Evolutionary conservation across 2,113 vertebrate genomes (phyloP), one percentile per base, ranked within the genome.

Genomic region (Oostethus manadensis): DNA sequence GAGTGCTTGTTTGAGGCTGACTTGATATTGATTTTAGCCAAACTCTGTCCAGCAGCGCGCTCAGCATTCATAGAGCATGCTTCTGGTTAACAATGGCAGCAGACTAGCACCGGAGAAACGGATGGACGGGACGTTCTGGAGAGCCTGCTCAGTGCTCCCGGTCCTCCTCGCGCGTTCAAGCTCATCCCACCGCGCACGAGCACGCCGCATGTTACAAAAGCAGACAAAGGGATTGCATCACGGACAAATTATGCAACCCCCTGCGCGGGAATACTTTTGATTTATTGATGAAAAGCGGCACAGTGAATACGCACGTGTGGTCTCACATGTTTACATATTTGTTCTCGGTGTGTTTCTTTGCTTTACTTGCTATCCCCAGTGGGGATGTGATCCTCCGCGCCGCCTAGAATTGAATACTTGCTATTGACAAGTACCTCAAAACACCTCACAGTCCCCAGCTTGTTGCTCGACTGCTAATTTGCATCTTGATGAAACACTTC

Each of bases 201-300:
- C 70, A 20, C 49, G 54, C 51, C 6, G 48, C 60, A 15, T 56
- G 68, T 87, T 88, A 79, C 86, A 84, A 65, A 73, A 70, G 29
- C 73, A 70, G 70, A 82, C 80, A 86, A 86, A 87, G 78, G 55
- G 35, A 64, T 88, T 88, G 82, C 86, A 83, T 87, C 85, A 88
- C 23, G 33, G 59, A 66, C 60, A 68, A 81, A 79, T 83, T 74
- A 74, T 79, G 73, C 82, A 74, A 45, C 65, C 62, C 56, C 62
- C 74, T 64, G 62, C 58, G 53, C 68, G 51, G 60, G 17, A 61
- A 68, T 51, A 58, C 61, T 66, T 74, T 56, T 81, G 81, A 82
- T 84, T 80, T 83, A 80, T 81, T 82, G 79, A 84, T 81, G 76
- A 78, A 82, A 83, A 76, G 73, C 69, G 64, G 76, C 47, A 62